Evolutionary conservation across 1,140 invertebrate species (phyloP), one percentile per base, ranked within the genome.

Genomic region (Sycophila sp.): DNA sequence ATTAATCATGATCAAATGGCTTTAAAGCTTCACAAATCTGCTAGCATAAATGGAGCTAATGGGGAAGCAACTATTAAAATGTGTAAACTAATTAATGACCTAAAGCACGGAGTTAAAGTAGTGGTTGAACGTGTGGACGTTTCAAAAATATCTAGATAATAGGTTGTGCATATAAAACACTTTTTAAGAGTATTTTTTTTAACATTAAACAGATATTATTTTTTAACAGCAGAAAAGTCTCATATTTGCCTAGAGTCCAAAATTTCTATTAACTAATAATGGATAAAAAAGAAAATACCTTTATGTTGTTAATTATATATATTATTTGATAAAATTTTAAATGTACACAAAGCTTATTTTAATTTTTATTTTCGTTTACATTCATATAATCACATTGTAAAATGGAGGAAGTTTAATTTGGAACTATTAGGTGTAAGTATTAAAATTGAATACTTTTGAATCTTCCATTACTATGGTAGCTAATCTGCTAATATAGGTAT

Each of bases 51-150:
- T 36, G 56, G 38, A 22, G 45, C 28, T 56, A 49, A 45, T 11
- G 64, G 67, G 34, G 73, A 77, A 15, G 45, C 73, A 26, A 59
- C 47, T 45, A 49, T 85, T 51, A 76, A 86, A 58, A 77, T 85
- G 67, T 71, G 75, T 49, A 86, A 86, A 77, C 80, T 86, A 22
- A 75, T 86, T 42, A 76, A 79, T 32, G 83, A 85, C 47, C 79
- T 86, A 15, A 80, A 77, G 6, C 77, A 74, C 59, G 82, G 82
- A 64, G 82, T 75, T 19, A 81, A 76, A 62, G 83, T 86, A 38
- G 78, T 84, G 11, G 67, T 86, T 28, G 76, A 73, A 51, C 80
- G 84, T 19, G 67, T 86, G 13, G 79, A 79, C 72, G n/a, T n/a
- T 63, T 74, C 24, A 77, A 73, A 30, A 78, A 72, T 75, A 72